These are phyloP conservation scores for Parnassius mnemosyne DNA, from an alignment of 2,888 invertebrate species.

Conservation along the genomic window DNA sequence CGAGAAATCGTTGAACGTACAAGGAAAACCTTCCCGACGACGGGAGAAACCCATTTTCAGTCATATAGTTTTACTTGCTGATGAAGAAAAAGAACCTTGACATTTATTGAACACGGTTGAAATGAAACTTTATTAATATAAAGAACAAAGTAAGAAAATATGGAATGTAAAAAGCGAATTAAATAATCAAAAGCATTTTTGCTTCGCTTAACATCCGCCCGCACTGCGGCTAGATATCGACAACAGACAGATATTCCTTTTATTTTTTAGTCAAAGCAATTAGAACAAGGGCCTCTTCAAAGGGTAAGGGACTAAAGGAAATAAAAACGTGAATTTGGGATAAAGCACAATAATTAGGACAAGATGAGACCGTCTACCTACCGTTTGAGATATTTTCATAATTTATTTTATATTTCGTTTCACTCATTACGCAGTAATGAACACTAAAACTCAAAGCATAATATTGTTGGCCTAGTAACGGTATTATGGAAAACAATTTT, in stretches of 20 bases:
- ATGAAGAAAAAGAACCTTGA: too few species aligned
- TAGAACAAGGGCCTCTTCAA: slow-evolving; percentile 66
- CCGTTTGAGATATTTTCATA: slow-evolving; percentile 16
- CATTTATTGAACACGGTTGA: too few species aligned
- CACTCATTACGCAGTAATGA: slow-evolving; percentile 3
- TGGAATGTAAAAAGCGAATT: not conserved
- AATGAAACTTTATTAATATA: too few species aligned
- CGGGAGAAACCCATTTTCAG: too few species aligned
- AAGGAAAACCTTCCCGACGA: too few species aligned
- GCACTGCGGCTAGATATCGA: slow-evolving; percentile 34
- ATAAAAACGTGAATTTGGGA: slow-evolving; percentile 57
- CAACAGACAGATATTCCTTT: slow-evolving; percentile 61
- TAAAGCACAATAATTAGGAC: slow-evolving; percentile 52
- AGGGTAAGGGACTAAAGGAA: slow-evolving; percentile 57
- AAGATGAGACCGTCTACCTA: slow-evolving; percentile 33
- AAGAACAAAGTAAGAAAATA: not conserved
- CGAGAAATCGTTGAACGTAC: too few species aligned
- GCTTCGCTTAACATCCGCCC: slow-evolving; percentile 32
- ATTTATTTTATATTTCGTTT: slow-evolving; percentile 15
- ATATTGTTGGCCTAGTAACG: not conserved
- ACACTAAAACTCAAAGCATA: not conserved
- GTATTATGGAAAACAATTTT: too few species aligned
- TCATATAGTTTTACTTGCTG: too few species aligned
- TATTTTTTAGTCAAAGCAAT: slow-evolving; percentile 73
- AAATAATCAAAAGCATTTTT: slow-evolving; percentile 8